phyloP scores from a whole-genome alignment of 2,113 vertebrate species.

The Ptilorrhoa leucosticta region DNA sequence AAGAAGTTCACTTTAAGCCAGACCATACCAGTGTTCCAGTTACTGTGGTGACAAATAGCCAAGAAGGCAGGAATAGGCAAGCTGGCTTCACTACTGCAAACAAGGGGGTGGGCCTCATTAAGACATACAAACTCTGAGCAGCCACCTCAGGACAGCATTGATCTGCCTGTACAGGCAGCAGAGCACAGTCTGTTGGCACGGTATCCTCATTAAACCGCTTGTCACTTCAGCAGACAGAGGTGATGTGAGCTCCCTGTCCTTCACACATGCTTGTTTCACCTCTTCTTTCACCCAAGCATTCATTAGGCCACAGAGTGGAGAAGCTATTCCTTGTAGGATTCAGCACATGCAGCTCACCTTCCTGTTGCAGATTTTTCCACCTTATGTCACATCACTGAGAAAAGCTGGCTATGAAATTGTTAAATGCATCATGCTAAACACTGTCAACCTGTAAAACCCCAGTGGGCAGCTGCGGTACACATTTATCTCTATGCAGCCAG shows the following conservation, averaged over 20 bases:
- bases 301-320: background rate
- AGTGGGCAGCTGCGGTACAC: slow-evolving; percentile 6
- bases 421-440: slow-evolving; percentile 4
- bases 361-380: background rate
- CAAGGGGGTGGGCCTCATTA: background rate
- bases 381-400: background rate
- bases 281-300: background rate
- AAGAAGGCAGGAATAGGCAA: background rate
- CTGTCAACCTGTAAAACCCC: background rate
- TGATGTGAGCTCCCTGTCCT: background rate
- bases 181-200: background rate
- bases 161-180: background rate
- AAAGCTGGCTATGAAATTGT: background rate
- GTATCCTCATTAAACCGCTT: background rate
- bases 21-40: background rate
- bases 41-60: background rate
- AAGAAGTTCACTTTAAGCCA: background rate
- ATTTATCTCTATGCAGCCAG: slow-evolving; percentile 49
- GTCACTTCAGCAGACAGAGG: background rate
- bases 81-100: background rate
- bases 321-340: background rate
- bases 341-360: background rate
- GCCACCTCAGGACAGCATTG: background rate
- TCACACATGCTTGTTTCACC: background rate
- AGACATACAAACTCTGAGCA: background rate